Percentiles rank a stretch among this genome's conserved stretches.
Conservation (phyloP, 1,140 invertebrate species). For the Ridgeia piscesae region DNA sequence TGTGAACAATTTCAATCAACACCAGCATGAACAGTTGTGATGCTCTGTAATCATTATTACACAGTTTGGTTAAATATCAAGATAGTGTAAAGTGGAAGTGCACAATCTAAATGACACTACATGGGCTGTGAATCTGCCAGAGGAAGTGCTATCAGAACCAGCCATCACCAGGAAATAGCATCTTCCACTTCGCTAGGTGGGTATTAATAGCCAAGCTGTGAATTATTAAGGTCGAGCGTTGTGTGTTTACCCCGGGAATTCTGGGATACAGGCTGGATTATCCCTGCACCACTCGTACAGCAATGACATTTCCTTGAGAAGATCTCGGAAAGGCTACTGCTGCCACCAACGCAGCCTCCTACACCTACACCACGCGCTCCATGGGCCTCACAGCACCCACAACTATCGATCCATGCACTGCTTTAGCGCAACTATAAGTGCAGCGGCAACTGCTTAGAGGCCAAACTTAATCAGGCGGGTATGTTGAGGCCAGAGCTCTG, state of each 20-base stretch:
- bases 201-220: not conserved
- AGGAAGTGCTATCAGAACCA: not conserved
- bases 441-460: not conserved
- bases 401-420: not conserved
- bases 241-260: not conserved
- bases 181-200: not conserved
- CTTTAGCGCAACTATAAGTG: constrained; percentile 1
- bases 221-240: not conserved
- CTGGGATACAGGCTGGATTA: not conserved
- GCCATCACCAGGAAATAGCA: not conserved
- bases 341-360: not conserved
- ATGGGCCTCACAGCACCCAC: not conserved
- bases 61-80: not conserved
- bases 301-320: not conserved
- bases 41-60: not conserved
- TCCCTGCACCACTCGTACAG: not conserved
- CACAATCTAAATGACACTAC: constrained; percentile 1
- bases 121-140: not conserved
- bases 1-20: not conserved
- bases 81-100: not conserved
- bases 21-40: not conserved
- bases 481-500: not conserved
- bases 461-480: not conserved
- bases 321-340: not conserved
- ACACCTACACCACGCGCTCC: not conserved